phyloP scores from a whole-genome alignment of 2,888 invertebrate genomes.

The Sphaerophoria rueppellii region DNA sequence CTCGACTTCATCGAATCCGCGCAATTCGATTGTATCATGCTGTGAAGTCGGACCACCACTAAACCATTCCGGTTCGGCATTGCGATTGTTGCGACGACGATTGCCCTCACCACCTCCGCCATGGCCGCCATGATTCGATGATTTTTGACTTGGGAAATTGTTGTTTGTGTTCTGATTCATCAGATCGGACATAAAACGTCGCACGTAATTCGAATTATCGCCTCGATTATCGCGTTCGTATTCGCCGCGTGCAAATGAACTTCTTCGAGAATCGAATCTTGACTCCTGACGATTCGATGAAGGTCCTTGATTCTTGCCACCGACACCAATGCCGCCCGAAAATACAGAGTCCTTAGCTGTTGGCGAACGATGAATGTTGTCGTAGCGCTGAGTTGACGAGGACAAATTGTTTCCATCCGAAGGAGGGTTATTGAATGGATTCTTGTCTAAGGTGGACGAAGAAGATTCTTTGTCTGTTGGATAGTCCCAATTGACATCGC shows the following conservation, averaged over 20 bases:
- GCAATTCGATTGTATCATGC: conserved; percentile 94
- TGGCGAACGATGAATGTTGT: conserved; percentile 55
- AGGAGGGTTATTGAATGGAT: conserved; percentile 12
- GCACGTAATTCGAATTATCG: conserved; percentile 70
- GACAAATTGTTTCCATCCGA: conserved; percentile 34
- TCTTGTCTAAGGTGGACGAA: conserved; percentile 35
- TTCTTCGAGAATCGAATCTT: conserved; percentile 62
- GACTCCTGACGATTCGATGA: conserved; percentile 56
- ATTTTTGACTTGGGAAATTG: conserved; percentile 30
- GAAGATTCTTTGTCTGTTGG: conserved; percentile 71
- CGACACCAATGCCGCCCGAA: conserved; percentile 8
- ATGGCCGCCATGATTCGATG: conserved; percentile 29
- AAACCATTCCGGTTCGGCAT: conserved; percentile 95
- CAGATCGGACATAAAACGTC: conserved; percentile 74
- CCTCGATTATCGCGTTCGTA: conserved; percentile 70
- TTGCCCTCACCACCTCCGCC: conserved; percentile 42
- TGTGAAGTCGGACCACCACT: conserved; percentile 95
- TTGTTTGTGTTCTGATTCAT: conserved; percentile 65
- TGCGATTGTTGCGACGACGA: conserved; percentile 79
- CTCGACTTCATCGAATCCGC: conserved; percentile 92
- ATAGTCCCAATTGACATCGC: conserved; percentile 84
- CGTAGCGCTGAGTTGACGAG: conserved; percentile 38
- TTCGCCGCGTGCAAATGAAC: conserved; percentile 71
- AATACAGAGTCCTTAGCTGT: conserved; percentile 47
- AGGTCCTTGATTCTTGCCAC: conserved; percentile 52